These are phyloP conservation scores for Polydesmus complanatus DNA, from an alignment of 2,888 invertebrate genomes.

Conservation along the genomic window DNA sequence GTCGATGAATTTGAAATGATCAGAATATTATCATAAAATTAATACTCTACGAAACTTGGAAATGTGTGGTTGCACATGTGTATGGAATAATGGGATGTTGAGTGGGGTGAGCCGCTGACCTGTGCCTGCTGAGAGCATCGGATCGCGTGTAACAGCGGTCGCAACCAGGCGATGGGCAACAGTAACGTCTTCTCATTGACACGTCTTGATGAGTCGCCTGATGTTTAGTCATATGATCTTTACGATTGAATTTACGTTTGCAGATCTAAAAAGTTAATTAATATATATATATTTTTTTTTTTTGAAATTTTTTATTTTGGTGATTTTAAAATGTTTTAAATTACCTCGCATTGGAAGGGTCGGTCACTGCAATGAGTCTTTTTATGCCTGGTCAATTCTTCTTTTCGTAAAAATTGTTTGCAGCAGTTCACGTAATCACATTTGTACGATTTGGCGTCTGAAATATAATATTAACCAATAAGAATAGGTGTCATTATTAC, in stretches of 20 bases:
- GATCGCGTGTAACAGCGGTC: slow-evolving; percentile 11
- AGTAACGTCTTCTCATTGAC: slow-evolving; percentile 12
- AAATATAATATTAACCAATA: not conserved
- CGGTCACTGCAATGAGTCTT: slow-evolving; percentile 11
- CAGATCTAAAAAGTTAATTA: slow-evolving; percentile 9
- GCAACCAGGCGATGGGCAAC: slow-evolving; percentile 7
- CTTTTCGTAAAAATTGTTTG: slow-evolving; percentile 13
- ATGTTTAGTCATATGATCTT: slow-evolving; percentile 16
- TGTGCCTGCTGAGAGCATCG: slow-evolving; percentile 14
- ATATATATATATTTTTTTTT: not conserved
- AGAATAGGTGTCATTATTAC: too few relatives aligned
- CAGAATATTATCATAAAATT: too few relatives aligned
- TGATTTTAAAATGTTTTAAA: not conserved
- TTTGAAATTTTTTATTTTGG: not conserved
- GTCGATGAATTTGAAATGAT: too few relatives aligned
- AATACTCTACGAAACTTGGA: too few relatives aligned
- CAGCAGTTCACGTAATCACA: slow-evolving; percentile 8
- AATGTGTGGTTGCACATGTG: too few relatives aligned
- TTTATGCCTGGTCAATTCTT: slow-evolving; percentile 15
- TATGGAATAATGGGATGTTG: too few relatives aligned
- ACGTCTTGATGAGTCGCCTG: slow-evolving; percentile 11
- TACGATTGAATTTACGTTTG: slow-evolving; percentile 7
- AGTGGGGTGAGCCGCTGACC: slow-evolving; percentile 2
- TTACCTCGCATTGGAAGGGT: slow-evolving; percentile 12
- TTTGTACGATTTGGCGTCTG: not conserved